Evolutionary conservation across 2,797 vertebrate genomes (phyloP).

Genomic region (Sebastiscus tertius): DNA sequence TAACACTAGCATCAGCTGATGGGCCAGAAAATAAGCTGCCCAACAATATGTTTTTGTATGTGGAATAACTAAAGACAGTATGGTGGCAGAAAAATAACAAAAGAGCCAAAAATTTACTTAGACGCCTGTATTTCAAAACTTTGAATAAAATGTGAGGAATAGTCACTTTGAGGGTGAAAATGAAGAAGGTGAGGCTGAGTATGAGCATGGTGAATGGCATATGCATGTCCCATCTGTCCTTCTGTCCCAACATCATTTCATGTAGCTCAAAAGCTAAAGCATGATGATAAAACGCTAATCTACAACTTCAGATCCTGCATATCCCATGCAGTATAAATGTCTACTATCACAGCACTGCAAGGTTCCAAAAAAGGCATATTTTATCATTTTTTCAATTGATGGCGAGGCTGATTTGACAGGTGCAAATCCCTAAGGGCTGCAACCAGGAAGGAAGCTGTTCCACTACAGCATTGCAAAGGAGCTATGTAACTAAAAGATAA

Average conservation of each 20-base stretch:
- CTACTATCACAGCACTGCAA: not conserved
- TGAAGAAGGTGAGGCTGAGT: not conserved
- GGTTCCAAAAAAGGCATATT: not conserved
- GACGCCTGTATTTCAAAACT: no score
- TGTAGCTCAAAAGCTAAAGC: not conserved
- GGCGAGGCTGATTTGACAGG: conserved; percentile 10
- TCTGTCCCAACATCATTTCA: not conserved
- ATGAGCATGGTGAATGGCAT: not conserved
- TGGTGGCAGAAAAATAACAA: not conserved
- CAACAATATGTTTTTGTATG: not conserved
- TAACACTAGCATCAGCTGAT: no score
- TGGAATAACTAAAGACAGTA: not conserved
- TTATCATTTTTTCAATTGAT: conserved; percentile 9
- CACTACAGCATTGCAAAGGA: conserved; percentile 1
- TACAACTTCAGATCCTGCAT: not conserved
- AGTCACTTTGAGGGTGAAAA: not conserved
- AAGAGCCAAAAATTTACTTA: no score
- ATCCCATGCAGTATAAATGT: not conserved
- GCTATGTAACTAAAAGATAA: conserved; percentile 7
- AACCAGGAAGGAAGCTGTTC: not conserved
- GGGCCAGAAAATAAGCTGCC: not conserved
- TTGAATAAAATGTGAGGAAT: not conserved
- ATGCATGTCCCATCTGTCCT: not conserved
- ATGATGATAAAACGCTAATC: not conserved
- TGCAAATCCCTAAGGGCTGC: conserved; percentile 10